phyloP scores from a whole-genome alignment of 2,113 vertebrate species.

The Hippopotamus amphibius region DNA sequence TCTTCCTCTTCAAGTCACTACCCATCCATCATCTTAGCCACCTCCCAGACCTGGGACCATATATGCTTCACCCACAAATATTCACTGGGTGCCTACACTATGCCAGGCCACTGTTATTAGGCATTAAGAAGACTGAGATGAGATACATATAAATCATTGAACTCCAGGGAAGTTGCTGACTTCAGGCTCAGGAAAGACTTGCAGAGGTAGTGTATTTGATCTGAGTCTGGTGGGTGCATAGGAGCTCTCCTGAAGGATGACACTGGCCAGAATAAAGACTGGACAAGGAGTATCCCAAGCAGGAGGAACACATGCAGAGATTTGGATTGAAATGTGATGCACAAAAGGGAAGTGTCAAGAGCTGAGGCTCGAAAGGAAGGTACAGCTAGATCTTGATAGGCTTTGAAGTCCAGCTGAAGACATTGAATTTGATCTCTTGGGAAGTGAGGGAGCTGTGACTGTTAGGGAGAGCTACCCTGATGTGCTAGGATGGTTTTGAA shows the following conservation, averaged over 20 bases:
- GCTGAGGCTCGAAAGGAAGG: not conserved
- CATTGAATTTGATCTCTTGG: not conserved
- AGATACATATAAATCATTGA: not conserved
- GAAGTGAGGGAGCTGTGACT: no score
- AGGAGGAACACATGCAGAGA: not conserved
- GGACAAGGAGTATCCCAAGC: not conserved
- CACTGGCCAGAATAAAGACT: not conserved
- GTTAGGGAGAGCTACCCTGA: not conserved
- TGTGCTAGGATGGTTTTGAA: not conserved
- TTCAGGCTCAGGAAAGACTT: not conserved
- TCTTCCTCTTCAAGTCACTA: not conserved
- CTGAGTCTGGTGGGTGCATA: not conserved
- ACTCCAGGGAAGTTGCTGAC: not conserved
- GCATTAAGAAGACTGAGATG: not conserved
- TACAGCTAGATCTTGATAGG: not conserved
- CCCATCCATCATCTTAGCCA: not conserved
- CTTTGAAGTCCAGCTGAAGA: not conserved
- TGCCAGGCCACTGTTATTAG: not conserved
- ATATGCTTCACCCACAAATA: not conserved
- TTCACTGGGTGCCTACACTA: not conserved
- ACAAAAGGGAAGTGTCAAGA: not conserved
- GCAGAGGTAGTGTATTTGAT: not conserved
- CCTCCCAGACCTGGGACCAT: no score
- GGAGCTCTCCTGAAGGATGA: not conserved
- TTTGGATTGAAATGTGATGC: not conserved